Evolutionary conservation across 2,888 invertebrate species (phyloP), one percentile per base, ranked within the genome.

Genomic region (Caenorhabditis afra): DNA sequence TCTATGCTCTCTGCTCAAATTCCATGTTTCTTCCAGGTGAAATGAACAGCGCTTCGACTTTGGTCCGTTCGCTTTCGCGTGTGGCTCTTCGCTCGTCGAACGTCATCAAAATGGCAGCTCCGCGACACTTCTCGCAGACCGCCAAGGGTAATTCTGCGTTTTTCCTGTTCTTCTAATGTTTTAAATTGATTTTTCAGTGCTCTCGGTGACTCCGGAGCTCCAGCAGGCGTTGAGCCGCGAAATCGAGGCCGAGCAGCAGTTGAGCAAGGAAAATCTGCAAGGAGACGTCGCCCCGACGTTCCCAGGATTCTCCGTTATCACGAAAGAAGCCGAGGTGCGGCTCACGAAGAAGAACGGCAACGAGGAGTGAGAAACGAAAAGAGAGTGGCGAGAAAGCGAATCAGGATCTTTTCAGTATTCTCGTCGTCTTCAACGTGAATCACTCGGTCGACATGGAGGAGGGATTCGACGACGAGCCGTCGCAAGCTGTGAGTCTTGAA

Each of bases 151-250:
- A 64, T 37, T 37, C 37, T 11, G 11, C n/a, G n/a, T n/a, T n/a
- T n/a, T n/a, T 37, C 37, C 37, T 5, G 29, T 3, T 3, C 41
- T 41, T 14, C 14, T 47, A 41, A 29, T 20, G 37, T 14, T 7
- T 5, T 14, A 7, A 41, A 22, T 44, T n/a, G n/a, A n/a, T n/a
- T n/a, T 59, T 76, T 62, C 39, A 80, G 81, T 78, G 22, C 47
- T 81, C 18, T 82, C 86, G 1, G 87, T 87, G 8, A 78, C 85
- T 8, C 79, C 84, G 37, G 91, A 91, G 90, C 92, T 98, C 59
- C 94, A 95, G 0, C 95, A 95, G 90, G 97, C 97, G 90, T 92
- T 98, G 29, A 94, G 94, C 1, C 96, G 97, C 89, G 97, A 98
- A 92, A 97, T 98, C 81, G 93, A 94, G 29, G 94, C 95, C 0